A percentile compares a stretch with the other conserved stretches of the same genome.
These are phyloP conservation scores for Bergia puertoricense DNA, from an alignment of 92 coral and sea anemone genomes.

Conservation along the genomic window DNA sequence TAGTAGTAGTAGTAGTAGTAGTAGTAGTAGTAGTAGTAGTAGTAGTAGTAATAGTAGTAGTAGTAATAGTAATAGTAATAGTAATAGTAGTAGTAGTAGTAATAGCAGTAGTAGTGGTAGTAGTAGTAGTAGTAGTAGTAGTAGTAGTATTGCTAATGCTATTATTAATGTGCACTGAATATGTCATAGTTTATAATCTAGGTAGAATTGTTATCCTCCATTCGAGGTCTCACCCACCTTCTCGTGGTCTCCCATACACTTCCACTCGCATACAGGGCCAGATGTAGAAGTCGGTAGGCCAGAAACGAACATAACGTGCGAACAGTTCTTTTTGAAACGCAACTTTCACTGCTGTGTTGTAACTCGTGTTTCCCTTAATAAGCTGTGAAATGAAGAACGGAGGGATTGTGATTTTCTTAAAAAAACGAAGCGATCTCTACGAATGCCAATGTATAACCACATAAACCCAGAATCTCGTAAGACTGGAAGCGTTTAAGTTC, in stretches of 20 bases:
- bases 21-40: too few species aligned
- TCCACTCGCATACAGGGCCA: constrained; percentile 72
- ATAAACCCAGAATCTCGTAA: too few species aligned
- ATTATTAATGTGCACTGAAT: too few species aligned
- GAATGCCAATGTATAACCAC: not conserved
- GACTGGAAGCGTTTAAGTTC: too few species aligned
- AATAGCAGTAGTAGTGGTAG: too few species aligned
- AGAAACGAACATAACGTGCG: constrained; percentile 65
- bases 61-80: too few species aligned
- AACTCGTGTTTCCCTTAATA: constrained; percentile 58
- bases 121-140: too few species aligned
- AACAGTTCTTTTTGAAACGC: constrained; percentile 44
- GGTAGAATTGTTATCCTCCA: not conserved
- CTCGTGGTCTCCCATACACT: constrained; percentile 55
- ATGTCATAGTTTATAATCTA: too few species aligned
- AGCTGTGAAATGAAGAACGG: constrained; percentile 31
- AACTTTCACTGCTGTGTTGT: constrained; percentile 31
- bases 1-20: too few species aligned
- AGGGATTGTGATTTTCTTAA: not conserved
- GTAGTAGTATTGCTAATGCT: too few species aligned
- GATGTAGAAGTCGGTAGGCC: constrained; percentile 68
- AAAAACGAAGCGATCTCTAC: not conserved
- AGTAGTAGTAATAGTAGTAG: too few species aligned
- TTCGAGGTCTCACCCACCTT: constrained; percentile 1
- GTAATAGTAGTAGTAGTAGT: too few species aligned